Evolutionary conservation across 2,888 invertebrate genomes (phyloP), one percentile per base, ranked within the genome.

Genomic region (Drosophila maculinotata): DNA sequence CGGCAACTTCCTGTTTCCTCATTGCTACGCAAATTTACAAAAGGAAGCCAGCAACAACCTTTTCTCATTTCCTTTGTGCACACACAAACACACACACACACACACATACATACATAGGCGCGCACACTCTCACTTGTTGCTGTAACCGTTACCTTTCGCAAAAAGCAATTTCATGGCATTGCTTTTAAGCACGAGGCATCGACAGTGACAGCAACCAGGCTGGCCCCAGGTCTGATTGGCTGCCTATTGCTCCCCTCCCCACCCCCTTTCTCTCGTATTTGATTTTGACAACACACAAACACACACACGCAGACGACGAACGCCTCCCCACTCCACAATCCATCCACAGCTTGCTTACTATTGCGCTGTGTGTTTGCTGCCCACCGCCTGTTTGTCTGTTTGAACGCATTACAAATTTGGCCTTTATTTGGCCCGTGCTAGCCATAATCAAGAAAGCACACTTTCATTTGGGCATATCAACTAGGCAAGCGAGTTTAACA

Each of bases 121-220:
- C 30, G 23, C 51, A 23, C 41, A 12, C 67, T 51, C 51, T 60
- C 76, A 78, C 86, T 82, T 85, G 86, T 82, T 82, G 86, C 82
- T 80, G 69, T 65, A 56, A 59, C 56, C 65, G 67, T 70, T 69
- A 72, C 72, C 70, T 70, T 67, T 77, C 36, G 72, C 68, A 70
- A 79, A 86, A 86, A 83, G 81, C 81, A 83, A 83, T 83, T 86
- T 86, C 81, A 77, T 72, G 81, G 71, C 77, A 82, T 76, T 71
- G 71, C 74, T 75, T 68, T 75, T 69, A 76, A 64, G 76, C 71
- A 76, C 68, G 60, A 60, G 59, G 63, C 78, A 58, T 44, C 74
- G 59, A 56, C 66, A 63, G 58, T 71, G 63, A 71, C 69, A 71
- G 74, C 73, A 66, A 57, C 48, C 64, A 60, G 63, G 59, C 20